A percentile compares a stretch with the other conserved stretches of the same genome.
These are phyloP conservation scores for Nineta flava DNA, from an alignment of 2,888 invertebrate genomes.

Conservation along the genomic window DNA sequence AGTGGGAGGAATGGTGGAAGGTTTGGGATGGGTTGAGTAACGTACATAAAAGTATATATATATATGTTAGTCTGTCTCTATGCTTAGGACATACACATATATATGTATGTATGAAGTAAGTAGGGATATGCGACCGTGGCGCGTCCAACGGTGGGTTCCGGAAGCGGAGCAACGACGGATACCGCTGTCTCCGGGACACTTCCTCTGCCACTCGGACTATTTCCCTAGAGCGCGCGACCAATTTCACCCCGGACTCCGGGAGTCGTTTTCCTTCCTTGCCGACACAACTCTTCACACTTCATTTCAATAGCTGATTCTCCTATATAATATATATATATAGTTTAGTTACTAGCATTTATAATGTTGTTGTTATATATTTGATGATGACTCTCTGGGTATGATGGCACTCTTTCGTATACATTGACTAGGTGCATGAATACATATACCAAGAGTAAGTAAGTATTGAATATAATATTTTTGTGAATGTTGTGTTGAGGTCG, in stretches of 20 bases:
- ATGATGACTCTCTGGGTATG: neutral
- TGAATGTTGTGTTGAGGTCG: too few relatives aligned
- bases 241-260: slow-evolving; percentile 24
- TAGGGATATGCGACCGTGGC: slow-evolving; percentile 7
- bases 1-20: neutral
- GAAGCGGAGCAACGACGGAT: slow-evolving; percentile 29
- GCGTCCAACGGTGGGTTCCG: slow-evolving; percentile 24
- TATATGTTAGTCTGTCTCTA: neutral
- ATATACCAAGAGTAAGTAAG: neutral
- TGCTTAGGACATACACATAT: neutral
- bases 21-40: neutral
- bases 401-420: neutral
- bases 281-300: slow-evolving; percentile 16
- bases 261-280: slow-evolving; percentile 26
- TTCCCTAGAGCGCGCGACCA: slow-evolving; percentile 26
- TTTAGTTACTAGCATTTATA: too few relatives aligned
- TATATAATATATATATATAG: too few relatives aligned
- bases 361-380: too few relatives aligned
- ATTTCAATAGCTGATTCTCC: slow-evolving; percentile 2
- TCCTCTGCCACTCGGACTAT: slow-evolving; percentile 20
- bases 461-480: neutral
- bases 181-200: slow-evolving; percentile 34
- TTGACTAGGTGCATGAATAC: neutral
- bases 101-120: neutral
- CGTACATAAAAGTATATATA: neutral